Evolutionary conservation across 2,113 vertebrate species (phyloP).

Genomic region (Hymenochirus boettgeri): DNA sequence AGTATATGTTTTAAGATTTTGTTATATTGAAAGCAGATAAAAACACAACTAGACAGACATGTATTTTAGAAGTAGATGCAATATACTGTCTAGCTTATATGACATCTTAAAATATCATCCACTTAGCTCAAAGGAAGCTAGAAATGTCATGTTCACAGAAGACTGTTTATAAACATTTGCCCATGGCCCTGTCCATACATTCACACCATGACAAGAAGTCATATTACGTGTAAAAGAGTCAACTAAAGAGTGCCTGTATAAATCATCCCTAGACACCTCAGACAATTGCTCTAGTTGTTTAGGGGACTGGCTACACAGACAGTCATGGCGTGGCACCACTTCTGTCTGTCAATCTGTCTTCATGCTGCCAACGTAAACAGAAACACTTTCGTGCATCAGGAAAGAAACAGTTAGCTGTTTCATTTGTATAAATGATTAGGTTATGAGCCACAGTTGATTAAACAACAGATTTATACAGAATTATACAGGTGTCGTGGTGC

Average conservation of each 20-base stretch:
- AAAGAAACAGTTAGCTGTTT: background rate
- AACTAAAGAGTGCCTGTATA: background rate
- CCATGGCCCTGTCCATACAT: background rate
- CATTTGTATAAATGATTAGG: background rate
- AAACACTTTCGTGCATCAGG: background rate
- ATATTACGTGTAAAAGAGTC: background rate
- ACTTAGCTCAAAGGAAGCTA: background rate
- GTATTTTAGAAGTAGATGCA: too few relatives aligned
- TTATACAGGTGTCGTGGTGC: background rate
- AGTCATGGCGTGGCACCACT: constrained; percentile 1
- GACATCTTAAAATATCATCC: background rate
- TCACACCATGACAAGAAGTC: constrained; percentile 3
- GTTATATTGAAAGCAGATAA: too few relatives aligned
- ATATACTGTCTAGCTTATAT: background rate
- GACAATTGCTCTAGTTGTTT: constrained; percentile 11
- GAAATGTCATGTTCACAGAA: background rate
- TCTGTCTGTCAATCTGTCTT: background rate
- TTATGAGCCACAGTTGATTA: background rate
- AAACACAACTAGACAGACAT: too few relatives aligned
- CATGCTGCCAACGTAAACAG: background rate
- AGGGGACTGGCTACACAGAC: background rate
- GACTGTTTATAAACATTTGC: background rate
- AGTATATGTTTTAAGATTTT: too few relatives aligned
- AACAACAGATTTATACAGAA: background rate
- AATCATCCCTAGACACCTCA: background rate